Evolutionary conservation across 2,888 invertebrate genomes (phyloP).

Genomic region (Neelides folsomi): DNA sequence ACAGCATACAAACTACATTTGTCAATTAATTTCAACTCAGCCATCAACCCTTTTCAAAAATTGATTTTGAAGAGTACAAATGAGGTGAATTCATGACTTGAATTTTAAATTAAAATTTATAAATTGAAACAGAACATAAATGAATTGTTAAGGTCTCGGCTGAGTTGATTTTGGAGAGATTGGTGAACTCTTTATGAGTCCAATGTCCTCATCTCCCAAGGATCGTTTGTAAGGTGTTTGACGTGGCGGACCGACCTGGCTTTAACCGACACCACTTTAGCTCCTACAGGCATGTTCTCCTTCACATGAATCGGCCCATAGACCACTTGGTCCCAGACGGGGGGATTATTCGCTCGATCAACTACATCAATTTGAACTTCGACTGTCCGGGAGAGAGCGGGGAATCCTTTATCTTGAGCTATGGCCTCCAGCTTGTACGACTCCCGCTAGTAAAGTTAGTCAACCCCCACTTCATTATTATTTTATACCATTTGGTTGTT

Average conservation of each 20-base stretch:
- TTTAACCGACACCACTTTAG: constrained; percentile 94
- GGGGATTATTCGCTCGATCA: constrained; percentile 94
- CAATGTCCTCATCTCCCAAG: neutral
- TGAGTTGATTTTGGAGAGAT: no score
- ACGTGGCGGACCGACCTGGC: constrained; percentile 70
- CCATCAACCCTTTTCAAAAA: no score
- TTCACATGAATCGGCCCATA: constrained; percentile 95
- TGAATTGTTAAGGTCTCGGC: no score
- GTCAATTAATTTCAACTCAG: no score
- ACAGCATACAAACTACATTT: no score
- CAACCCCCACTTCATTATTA: constrained; percentile 2
- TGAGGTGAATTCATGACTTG: no score
- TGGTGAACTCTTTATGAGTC: neutral
- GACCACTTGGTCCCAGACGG: constrained; percentile 90
- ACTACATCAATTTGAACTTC: constrained; percentile 98
- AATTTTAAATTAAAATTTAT: no score
- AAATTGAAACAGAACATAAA: no score
- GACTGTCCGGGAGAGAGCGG: constrained; percentile 87
- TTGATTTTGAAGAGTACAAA: no score
- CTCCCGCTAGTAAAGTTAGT: constrained; percentile 59
- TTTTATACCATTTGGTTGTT: no score
- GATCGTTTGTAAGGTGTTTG: neutral
- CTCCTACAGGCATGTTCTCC: constrained; percentile 95
- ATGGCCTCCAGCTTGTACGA: constrained; percentile 96
- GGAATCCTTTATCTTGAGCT: constrained; percentile 94